These are phyloP conservation scores for Pantherophis vulpinus DNA, from an alignment of 2,797 vertebrate genomes.

Conservation along the genomic window DNA sequence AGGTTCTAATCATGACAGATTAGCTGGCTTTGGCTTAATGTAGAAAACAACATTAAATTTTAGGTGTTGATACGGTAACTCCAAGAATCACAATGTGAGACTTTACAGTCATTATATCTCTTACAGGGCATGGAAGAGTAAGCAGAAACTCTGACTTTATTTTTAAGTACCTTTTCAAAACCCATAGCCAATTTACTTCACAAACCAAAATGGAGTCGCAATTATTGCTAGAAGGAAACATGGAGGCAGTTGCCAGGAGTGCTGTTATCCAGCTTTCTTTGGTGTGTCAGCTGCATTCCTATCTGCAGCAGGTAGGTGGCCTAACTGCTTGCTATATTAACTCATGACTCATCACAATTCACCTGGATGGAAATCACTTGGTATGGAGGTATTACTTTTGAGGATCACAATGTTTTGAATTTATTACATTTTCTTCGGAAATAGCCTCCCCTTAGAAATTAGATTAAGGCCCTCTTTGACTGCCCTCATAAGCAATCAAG, in stretches of 20 bases:
- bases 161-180: neutral
- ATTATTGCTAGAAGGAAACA: neutral
- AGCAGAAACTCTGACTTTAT: neutral
- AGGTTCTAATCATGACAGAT: neutral
- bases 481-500: neutral
- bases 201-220: neutral
- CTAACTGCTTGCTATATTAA: neutral
- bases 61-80: neutral
- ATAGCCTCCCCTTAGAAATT: neutral
- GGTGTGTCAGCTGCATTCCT: neutral
- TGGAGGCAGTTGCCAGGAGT: neutral
- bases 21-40: neutral
- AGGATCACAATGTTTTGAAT: neutral
- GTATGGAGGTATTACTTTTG: neutral
- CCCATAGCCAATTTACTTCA: neutral
- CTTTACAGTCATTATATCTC: neutral
- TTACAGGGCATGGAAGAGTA: no score
- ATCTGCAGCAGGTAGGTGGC: neutral
- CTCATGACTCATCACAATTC: neutral
- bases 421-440: neutral
- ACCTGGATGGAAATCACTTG: neutral
- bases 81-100: conserved; percentile 5
- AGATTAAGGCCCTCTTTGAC: neutral
- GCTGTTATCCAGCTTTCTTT: neutral
- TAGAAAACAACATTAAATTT: neutral